Evolutionary conservation across 2,888 invertebrate genomes (phyloP).

Genomic region (Elaeidobius kamerunicus): DNA sequence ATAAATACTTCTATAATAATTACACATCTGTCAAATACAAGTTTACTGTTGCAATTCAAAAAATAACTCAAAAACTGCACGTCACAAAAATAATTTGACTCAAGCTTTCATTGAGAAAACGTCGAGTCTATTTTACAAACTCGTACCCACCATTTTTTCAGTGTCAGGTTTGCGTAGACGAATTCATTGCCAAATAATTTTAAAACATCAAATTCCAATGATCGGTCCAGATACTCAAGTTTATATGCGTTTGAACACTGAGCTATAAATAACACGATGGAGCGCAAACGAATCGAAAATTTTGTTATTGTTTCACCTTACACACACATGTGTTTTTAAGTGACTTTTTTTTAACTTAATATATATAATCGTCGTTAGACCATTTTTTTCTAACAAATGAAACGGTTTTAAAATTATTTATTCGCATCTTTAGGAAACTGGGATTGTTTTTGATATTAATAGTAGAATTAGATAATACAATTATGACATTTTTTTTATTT

Average conservation of each 20-base stretch:
- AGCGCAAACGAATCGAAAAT: slow-evolving; percentile 5
- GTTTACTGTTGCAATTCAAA: too few relatives aligned
- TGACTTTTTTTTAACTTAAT: too few relatives aligned
- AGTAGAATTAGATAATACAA: too few relatives aligned
- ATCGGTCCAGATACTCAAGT: slow-evolving; percentile 18
- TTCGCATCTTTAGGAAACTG: too few relatives aligned
- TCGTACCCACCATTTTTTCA: slow-evolving; percentile 25
- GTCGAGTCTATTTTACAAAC: slow-evolving; percentile 8
- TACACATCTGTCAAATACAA: slow-evolving; percentile 1
- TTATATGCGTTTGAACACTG: slow-evolving; percentile 8
- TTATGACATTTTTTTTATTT: too few relatives aligned
- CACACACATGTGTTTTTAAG: too few relatives aligned
- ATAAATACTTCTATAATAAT: too few relatives aligned
- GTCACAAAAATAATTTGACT: slow-evolving; percentile 14
- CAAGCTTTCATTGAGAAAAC: slow-evolving; percentile 20
- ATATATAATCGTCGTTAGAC: too few relatives aligned
- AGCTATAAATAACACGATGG: slow-evolving; percentile 17
- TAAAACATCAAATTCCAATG: slow-evolving; percentile 27
- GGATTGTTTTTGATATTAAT: too few relatives aligned
- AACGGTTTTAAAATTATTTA: too few relatives aligned
- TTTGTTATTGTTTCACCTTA: slow-evolving; percentile 13
- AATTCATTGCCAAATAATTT: slow-evolving; percentile 33
- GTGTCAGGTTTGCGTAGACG: slow-evolving; percentile 33
- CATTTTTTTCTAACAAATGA: too few relatives aligned
- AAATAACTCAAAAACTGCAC: background rate